Percentiles rank a stretch among this genome's conserved stretches.
Evolutionary conservation across 2,113 vertebrate genomes (phyloP).

Genomic region (Noctilio leporinus): DNA sequence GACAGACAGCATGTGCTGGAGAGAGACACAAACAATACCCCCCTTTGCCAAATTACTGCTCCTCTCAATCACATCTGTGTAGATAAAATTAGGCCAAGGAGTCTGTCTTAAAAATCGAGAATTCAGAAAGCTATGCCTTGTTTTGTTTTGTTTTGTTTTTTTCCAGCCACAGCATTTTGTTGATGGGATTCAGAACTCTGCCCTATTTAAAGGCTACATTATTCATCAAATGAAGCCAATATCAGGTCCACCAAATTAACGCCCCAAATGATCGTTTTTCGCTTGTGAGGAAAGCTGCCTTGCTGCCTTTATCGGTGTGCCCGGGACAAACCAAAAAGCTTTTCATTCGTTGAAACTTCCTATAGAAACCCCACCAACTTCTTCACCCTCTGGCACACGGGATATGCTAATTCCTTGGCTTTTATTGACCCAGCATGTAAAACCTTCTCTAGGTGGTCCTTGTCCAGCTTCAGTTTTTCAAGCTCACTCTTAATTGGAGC

Average conservation of each 20-base stretch:
- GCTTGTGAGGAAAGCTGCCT: not conserved
- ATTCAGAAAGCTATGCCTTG: not conserved
- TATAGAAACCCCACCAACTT: conserved; percentile 88
- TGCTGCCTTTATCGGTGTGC: not conserved
- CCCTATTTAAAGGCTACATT: not conserved
- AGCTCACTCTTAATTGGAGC: conserved; percentile 88
- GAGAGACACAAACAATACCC: not conserved
- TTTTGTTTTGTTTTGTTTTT: not conserved
- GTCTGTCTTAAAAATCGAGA: not conserved
- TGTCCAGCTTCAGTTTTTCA: conserved; percentile 83
- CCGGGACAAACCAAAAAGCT: not conserved
- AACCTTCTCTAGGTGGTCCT: conserved; percentile 81
- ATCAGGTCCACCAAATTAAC: not conserved
- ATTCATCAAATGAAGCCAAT: conserved; percentile 27
- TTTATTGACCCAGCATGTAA: conserved; percentile 81
- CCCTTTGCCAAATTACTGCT: not conserved
- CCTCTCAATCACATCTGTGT: not conserved
- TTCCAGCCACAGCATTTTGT: not conserved
- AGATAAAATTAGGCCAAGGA: not conserved
- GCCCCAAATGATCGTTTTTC: not conserved
- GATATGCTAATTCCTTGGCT: conserved; percentile 86
- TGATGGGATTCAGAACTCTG: not conserved
- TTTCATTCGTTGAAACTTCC: not conserved
- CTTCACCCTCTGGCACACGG: conserved; percentile 85
- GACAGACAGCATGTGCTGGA: not conserved